These are phyloP conservation scores for Coendou prehensilis DNA, from an alignment of 2,797 vertebrate species.

Conservation along the genomic window DNA sequence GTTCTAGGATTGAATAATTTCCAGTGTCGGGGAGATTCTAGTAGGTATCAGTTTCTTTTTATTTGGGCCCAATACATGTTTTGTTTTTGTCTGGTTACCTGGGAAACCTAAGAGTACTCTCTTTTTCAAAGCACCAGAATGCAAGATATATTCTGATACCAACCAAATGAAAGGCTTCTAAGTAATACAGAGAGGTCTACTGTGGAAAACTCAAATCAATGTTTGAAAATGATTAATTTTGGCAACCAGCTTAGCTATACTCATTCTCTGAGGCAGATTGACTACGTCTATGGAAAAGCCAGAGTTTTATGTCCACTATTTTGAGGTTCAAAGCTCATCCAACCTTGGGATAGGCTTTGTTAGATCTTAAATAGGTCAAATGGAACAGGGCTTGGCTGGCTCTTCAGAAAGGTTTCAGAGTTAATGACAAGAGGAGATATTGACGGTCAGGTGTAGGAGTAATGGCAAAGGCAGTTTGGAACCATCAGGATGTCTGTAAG, in stretches of 20 bases:
- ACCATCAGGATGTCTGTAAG: background rate
- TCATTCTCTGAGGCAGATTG: constrained; percentile 26
- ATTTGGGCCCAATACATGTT: background rate
- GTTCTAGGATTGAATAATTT: constrained; percentile 39
- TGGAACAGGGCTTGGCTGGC: background rate
- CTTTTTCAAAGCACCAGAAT: constrained; percentile 14
- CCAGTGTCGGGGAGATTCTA: background rate
- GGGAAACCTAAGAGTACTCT: constrained; percentile 54
- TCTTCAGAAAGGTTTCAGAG: constrained; percentile 45
- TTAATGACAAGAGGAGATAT: background rate
- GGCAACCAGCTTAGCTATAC: constrained; percentile 6
- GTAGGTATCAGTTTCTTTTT: constrained; percentile 58
- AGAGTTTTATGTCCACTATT: constrained; percentile 22
- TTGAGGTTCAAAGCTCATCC: background rate
- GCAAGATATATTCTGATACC: constrained; percentile 48
- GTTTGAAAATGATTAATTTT: constrained; percentile 49
- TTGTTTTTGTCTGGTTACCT: constrained; percentile 59
- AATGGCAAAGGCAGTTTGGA: background rate
- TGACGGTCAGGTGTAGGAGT: background rate
- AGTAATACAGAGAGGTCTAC: constrained; percentile 20
- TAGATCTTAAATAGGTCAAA: constrained; percentile 17
- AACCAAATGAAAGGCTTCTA: constrained; percentile 45
- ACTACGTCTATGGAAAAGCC: background rate
- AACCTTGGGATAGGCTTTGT: background rate
- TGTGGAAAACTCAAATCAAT: constrained; percentile 53